Percentiles rank a stretch among this genome's conserved stretches.
Conservation (phyloP, 2,113 vertebrate genomes). For the human region DNA sequence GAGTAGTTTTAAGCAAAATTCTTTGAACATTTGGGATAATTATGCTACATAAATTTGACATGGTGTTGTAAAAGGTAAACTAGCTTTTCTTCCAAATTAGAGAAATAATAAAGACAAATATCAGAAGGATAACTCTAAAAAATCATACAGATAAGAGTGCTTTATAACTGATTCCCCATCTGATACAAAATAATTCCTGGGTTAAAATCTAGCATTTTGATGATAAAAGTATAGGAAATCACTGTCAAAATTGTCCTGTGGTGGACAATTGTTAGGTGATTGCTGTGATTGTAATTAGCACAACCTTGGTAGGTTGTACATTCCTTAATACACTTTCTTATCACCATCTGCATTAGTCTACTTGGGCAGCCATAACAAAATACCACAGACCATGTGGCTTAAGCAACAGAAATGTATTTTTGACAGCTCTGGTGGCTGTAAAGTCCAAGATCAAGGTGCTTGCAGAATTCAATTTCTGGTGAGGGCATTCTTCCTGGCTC, state of each 20-base stretch:
- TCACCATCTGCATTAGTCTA: not conserved
- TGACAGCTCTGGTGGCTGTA: not conserved
- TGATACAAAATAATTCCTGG: not conserved
- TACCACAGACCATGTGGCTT: not conserved
- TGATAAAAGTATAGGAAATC: not conserved
- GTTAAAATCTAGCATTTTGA: conserved; percentile 27
- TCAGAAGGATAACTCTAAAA: not conserved
- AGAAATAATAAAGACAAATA: conserved; percentile 3
- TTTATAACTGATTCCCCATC: not conserved
- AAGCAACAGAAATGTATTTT: not conserved
- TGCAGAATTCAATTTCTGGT: not conserved
- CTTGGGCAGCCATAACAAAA: not conserved
- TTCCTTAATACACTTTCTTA: not conserved
- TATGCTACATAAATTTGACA: not conserved
- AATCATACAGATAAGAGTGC: not conserved
- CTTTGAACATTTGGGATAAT: conserved; percentile 52
- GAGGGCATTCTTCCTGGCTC: not conserved
- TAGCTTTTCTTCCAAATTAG: conserved; percentile 23
- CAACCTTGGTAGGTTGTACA: not conserved
- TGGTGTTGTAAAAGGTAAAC: conserved; percentile 16
- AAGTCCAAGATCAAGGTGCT: not conserved
- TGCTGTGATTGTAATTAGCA: not conserved
- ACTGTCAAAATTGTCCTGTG: not conserved
- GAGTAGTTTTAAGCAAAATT: conserved; percentile 36
- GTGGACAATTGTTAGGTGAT: not conserved